These are phyloP conservation scores for Patella caerulea DNA, from an alignment of 2,888 invertebrate genomes.

Conservation along the genomic window DNA sequence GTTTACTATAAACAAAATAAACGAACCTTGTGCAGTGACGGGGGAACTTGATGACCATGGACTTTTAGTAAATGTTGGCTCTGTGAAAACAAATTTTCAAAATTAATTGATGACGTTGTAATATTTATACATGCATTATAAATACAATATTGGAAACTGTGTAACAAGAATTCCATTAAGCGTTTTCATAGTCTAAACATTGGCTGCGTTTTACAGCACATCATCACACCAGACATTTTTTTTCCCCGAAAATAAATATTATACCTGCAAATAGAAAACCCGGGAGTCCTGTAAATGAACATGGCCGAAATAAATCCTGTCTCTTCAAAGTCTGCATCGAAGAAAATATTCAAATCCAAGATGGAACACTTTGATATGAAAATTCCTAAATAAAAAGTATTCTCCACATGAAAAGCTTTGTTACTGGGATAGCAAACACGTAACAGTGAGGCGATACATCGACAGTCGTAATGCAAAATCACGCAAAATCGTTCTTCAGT, in stretches of 20 bases:
- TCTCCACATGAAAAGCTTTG: no score
- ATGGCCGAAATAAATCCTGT: conserved; percentile 53
- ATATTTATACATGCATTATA: no score
- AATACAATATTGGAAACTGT: no score
- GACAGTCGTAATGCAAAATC: conserved; percentile 10
- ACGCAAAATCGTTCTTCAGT: conserved; percentile 9
- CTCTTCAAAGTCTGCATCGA: conserved; percentile 46
- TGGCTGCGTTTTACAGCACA: no score
- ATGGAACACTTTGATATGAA: not conserved
- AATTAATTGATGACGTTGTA: no score
- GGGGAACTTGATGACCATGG: conserved; percentile 50
- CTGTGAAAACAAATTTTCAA: conserved; percentile 40
- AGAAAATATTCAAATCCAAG: conserved; percentile 6
- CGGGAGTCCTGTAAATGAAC: conserved; percentile 51
- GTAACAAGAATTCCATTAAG: no score
- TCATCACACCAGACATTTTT: no score
- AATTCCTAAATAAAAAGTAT: no score
- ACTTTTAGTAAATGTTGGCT: conserved; percentile 51
- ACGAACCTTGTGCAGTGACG: conserved; percentile 47
- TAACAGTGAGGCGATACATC: not conserved
- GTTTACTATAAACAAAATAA: no score
- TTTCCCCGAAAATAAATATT: no score
- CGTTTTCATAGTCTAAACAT: no score
- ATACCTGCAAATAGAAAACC: conserved; percentile 59
- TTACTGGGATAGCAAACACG: no score